Evolutionary conservation across 2,113 vertebrate genomes (phyloP), one percentile per base, ranked within the genome.

Genomic region (Helogale parvula): DNA sequence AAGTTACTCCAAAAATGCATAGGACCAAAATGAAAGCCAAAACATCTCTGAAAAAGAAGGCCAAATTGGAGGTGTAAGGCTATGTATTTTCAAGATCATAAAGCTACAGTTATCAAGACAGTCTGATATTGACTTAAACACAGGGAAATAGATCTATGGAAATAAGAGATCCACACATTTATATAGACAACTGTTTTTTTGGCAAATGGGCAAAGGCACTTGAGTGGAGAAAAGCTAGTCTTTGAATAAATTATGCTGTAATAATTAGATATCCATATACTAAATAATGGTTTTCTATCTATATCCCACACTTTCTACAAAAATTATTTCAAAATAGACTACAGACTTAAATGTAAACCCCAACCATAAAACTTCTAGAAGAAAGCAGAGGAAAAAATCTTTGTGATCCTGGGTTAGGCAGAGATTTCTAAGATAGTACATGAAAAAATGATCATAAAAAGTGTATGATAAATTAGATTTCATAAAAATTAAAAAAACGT

Each of bases 61-160:
- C 17, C 72, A 92, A 87, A 6, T 13, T n/a, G 52, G 14, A 88
- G 12, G 7, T 52, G 16, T 79, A 86, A n/a, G 27, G 60, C n/a
- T 52, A 54, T 7, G 50, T 90, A 86, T 80, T 86, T 77, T 63
- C 29, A 86, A 96, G 80, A 80, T 47, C 74, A 90, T 96, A 66
- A 79, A 79, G 33, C 54, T 47, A 84, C 5, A 14, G 11, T 41
- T 84, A 76, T 23, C 7, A 54, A 96, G 27, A 84, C 8, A 69
- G 72, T 29, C 8, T 76, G 69, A 21, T 41, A 47, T 16, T 81
- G 72, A n/a, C 54, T 69, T 82, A 92, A 57, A 68, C 16, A 35
- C 16, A 54, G 27, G 23, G 17, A 76, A 94, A 47, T 17, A 69
- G 38, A 74, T 47, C 45, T 14, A 27, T 66, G 13, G 47, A 27